Conservation (phyloP, 2,797 vertebrate genomes). For the Monodelphis domestica region DNA sequence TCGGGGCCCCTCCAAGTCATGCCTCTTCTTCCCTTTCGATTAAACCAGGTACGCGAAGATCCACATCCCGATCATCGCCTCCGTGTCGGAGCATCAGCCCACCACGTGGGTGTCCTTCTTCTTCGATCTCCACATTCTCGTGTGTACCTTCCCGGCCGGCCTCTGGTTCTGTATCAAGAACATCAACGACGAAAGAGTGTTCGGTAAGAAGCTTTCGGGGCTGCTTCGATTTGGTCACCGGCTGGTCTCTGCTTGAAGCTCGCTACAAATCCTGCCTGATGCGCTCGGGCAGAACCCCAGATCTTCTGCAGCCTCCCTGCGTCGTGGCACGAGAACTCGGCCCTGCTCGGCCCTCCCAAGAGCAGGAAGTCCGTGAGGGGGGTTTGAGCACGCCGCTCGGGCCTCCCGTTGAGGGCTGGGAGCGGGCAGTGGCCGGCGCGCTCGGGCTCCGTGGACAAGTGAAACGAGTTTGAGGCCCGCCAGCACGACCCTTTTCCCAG, state of each 20-base stretch:
- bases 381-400: too few species aligned
- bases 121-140: conserved; percentile 99
- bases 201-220: conserved; percentile 88
- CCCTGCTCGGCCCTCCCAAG: too few species aligned
- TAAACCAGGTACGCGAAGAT: conserved; percentile 97
- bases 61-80: conserved; percentile 99
- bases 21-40: conserved; percentile 84
- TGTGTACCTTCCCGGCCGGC: conserved; percentile 98
- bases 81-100: conserved; percentile 98
- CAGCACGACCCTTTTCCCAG: too few species aligned
- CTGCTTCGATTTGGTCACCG: conserved; percentile 62
- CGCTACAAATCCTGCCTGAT: conserved; percentile 11
- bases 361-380: too few species aligned
- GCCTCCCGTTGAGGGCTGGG: too few species aligned
- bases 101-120: conserved; percentile 99
- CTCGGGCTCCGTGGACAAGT: too few species aligned
- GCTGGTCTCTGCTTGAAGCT: conserved; percentile 23
- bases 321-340: too few species aligned
- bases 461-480: too few species aligned
- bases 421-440: too few species aligned
- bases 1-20: conserved; percentile 81
- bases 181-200: conserved; percentile 96
- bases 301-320: too few species aligned
- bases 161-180: conserved; percentile 99
- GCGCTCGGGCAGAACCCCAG: background rate